phyloP scores from a whole-genome alignment of 2,888 invertebrate genomes.

The Eupithecia pulchellata region DNA sequence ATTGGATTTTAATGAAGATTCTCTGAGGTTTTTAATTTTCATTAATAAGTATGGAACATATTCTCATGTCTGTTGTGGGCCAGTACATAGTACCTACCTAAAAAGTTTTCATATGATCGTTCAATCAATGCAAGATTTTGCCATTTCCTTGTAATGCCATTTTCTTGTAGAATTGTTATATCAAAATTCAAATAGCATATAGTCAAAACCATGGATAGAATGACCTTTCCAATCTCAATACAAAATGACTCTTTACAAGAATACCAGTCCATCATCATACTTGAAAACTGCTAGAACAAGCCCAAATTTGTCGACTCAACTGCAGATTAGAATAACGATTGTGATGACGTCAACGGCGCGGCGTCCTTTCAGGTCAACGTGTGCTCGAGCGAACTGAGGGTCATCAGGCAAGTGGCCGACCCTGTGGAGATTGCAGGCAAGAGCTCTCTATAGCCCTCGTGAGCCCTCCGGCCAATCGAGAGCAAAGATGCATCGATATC shows the following conservation, averaged over 20 bases:
- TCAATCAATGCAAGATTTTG: not conserved
- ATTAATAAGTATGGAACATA: not conserved
- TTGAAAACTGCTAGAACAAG: not conserved
- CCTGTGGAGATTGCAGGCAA: conserved; percentile 37
- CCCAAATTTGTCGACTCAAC: conserved; percentile 4
- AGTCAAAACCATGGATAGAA: not conserved
- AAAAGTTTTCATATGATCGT: not conserved
- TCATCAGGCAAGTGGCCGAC: conserved; percentile 51
- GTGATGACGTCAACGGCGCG: conserved; percentile 57
- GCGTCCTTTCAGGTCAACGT: conserved; percentile 62
- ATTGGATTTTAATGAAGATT: not conserved
- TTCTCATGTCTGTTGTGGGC: not conserved
- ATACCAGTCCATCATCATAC: not conserved
- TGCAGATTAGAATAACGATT: conserved; percentile 37
- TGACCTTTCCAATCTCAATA: not conserved
- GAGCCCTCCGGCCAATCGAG: conserved; percentile 30
- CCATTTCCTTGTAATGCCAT: not conserved
- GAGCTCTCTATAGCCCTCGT: conserved; percentile 24
- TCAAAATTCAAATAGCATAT: not conserved
- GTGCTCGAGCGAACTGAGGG: conserved; percentile 59
- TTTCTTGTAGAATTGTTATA: not conserved
- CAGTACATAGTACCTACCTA: not conserved
- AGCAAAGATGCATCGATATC: conserved; percentile 35
- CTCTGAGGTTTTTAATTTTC: not conserved
- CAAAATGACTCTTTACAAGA: not conserved